Percentiles rank a stretch among this genome's conserved stretches.
Evolutionary conservation across 2,888 invertebrate genomes (phyloP).

Genomic region (Caenorhabditis plicata): DNA sequence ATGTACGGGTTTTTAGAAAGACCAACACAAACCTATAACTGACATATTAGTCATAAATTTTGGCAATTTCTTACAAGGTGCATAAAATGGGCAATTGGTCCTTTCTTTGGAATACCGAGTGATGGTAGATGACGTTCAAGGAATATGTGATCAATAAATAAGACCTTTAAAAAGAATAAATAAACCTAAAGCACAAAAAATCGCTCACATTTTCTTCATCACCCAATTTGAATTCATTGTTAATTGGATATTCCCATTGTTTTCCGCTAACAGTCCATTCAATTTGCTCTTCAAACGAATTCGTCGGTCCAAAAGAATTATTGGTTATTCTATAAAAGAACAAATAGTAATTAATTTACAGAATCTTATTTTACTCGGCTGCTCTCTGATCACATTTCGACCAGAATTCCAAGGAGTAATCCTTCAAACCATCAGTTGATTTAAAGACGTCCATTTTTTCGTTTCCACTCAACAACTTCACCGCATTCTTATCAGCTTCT

Average conservation of each 20-base stretch:
- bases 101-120: slow-evolving; percentile 80
- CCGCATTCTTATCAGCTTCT: slow-evolving; percentile 14
- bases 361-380: slow-evolving; percentile 18
- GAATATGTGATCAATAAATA: slow-evolving; percentile 92
- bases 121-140: slow-evolving; percentile 80
- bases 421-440: slow-evolving; percentile 14
- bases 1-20: slow-evolving; percentile 91
- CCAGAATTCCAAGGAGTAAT: slow-evolving; percentile 37
- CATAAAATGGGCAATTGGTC: slow-evolving; percentile 94
- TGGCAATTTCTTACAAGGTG: slow-evolving; percentile 81
- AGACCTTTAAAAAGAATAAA: slow-evolving; percentile 66
- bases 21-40: slow-evolving; percentile 70
- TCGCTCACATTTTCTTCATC: slow-evolving; percentile 68
- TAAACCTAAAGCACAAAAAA: not conserved
- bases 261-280: slow-evolving; percentile 91
- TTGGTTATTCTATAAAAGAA: slow-evolving; percentile 39
- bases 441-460: slow-evolving; percentile 29
- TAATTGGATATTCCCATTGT: slow-evolving; percentile 92
- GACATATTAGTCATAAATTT: not conserved
- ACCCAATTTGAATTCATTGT: slow-evolving; percentile 78
- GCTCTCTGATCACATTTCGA: slow-evolving; percentile 43
- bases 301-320: slow-evolving; percentile 68
- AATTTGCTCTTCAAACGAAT: slow-evolving; percentile 90
- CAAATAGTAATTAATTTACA: not conserved
- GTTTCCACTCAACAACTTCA: slow-evolving; percentile 24